Conservation (phyloP, 2,797 vertebrate species). For the Arremon aurantiirostris region DNA sequence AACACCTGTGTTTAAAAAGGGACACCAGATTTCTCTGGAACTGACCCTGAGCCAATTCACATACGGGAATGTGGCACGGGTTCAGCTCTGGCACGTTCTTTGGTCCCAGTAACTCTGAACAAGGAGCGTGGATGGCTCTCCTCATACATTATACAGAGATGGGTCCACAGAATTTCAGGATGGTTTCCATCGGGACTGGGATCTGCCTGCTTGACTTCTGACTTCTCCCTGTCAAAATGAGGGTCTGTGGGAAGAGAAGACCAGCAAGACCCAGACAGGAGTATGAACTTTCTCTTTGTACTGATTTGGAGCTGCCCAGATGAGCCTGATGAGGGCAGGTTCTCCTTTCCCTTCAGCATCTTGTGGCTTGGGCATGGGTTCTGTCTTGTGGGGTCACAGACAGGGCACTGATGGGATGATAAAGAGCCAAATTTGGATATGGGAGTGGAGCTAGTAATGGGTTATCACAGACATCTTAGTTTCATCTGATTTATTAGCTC, state of each 20-base stretch:
- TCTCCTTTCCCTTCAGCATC: background rate
- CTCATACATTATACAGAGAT: rapidly evolving
- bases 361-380: background rate
- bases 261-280: background rate
- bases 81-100: background rate
- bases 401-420: background rate
- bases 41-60: background rate
- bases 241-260: background rate
- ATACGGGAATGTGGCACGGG: background rate
- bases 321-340: background rate
- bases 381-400: background rate
- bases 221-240: background rate
- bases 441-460: background rate
- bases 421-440: background rate
- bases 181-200: background rate
- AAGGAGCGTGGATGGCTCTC: background rate
- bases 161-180: rapidly evolving
- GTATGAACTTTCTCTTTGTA: background rate
- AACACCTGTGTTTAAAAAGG: background rate
- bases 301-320: background rate
- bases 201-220: background rate
- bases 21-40: background rate
- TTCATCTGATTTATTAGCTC: background rate
- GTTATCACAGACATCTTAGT: background rate
- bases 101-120: background rate